These are phyloP conservation scores for Peromyscus californicus DNA, from an alignment of 2,113 vertebrate species.

Conservation along the genomic window DNA sequence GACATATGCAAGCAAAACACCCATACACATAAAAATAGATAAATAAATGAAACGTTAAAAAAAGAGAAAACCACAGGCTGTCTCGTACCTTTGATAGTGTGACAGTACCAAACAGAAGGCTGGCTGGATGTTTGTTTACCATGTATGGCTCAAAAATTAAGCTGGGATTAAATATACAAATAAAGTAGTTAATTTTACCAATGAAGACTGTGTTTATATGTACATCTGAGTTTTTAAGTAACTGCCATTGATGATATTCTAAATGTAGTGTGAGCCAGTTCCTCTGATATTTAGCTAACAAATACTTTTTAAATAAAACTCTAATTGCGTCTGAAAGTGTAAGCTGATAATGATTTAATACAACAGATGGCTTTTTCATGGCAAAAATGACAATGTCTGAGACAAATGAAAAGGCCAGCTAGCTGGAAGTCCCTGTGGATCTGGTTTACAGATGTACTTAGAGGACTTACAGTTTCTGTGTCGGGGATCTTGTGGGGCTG, in stretches of 20 bases:
- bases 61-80: background rate
- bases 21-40: background rate
- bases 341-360: background rate
- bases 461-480: conserved; percentile 94
- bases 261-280: background rate
- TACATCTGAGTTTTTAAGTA: background rate
- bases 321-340: conserved; percentile 36
- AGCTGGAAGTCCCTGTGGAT: background rate
- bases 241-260: background rate
- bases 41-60: background rate
- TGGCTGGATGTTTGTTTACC: background rate
- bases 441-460: conserved; percentile 1
- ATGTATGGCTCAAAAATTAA: background rate
- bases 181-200: background rate
- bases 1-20: background rate
- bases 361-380: background rate
- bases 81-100: background rate
- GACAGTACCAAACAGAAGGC: fast-evolving
- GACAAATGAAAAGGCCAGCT: background rate
- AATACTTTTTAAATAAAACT: conserved; percentile 4
- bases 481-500: conserved; percentile 98
- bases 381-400: background rate
- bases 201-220: background rate
- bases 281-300: conserved; percentile 13
- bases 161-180: background rate